Conservation (phyloP, 2,797 vertebrate species). For the Tokudaia muenninki region DNA sequence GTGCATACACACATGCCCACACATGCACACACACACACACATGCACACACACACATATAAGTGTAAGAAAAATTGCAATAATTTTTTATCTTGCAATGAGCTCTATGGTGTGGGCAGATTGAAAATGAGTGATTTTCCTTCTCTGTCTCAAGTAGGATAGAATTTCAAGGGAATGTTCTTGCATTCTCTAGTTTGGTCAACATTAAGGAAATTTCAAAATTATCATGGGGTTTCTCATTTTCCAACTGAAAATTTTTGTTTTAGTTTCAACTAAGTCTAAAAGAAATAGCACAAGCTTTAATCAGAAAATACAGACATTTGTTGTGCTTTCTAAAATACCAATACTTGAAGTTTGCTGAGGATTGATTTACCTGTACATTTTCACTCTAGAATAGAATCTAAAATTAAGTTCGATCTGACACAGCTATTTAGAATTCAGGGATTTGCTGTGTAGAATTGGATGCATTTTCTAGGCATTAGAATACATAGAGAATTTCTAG, state of each 20-base stretch:
- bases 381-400: constrained; percentile 52
- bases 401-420: constrained; percentile 39
- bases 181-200: constrained; percentile 62
- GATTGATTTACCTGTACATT: constrained; percentile 50
- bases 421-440: neutral
- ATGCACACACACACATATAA: neutral
- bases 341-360: neutral
- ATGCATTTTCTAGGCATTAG: neutral
- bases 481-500: neutral
- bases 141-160: constrained; percentile 19
- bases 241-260: constrained; percentile 75
- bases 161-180: constrained; percentile 42
- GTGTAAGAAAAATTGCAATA: neutral
- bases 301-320: constrained; percentile 62
- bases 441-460: neutral
- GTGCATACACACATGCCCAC: neutral
- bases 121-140: constrained; percentile 37
- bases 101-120: neutral
- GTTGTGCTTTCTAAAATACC: constrained; percentile 64
- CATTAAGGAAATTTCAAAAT: constrained; percentile 66
- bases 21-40: neutral
- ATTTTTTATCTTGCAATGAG: constrained; percentile 33
- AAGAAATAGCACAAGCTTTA: constrained; percentile 53
- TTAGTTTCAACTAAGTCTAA: constrained; percentile 62
- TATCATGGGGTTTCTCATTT: constrained; percentile 70